Conservation (phyloP, 2,888 invertebrate genomes). For the Andrena trimmerana region DNA sequence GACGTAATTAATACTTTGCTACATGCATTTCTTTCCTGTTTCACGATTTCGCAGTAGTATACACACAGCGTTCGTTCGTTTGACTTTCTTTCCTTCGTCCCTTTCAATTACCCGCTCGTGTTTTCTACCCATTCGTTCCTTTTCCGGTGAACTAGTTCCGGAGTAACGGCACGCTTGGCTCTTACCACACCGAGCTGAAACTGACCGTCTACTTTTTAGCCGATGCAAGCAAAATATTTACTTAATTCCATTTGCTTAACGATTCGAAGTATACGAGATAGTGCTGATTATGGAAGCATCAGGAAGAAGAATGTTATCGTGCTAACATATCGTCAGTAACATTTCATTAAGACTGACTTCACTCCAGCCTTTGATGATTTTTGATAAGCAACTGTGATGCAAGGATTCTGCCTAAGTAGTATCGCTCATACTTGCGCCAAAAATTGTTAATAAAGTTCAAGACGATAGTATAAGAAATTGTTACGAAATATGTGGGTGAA, state of each 20-base stretch:
- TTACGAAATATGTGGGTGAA: no score
- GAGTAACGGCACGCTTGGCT: constrained; percentile 19
- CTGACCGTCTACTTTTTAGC: constrained; percentile 24
- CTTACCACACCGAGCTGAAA: constrained; percentile 18
- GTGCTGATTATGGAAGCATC: neutral
- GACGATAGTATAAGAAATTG: no score
- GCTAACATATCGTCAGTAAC: no score
- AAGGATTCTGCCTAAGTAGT: no score
- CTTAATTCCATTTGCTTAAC: constrained; percentile 32
- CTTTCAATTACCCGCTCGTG: constrained; percentile 49
- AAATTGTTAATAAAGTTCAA: no score
- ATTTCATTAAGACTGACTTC: neutral
- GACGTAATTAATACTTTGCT: constrained; percentile 26
- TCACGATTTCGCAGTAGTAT: neutral
- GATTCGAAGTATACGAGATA: neutral
- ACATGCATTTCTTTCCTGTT: neutral
- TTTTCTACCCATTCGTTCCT: constrained; percentile 41
- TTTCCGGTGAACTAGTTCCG: constrained; percentile 40
- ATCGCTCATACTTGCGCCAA: no score
- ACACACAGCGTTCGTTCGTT: constrained; percentile 32
- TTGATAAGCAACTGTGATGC: neutral
- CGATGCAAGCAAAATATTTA: constrained; percentile 23
- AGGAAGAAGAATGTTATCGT: neutral
- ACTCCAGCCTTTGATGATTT: neutral
- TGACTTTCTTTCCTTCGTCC: constrained; percentile 28